Evolutionary conservation across 2,888 invertebrate genomes (phyloP), one percentile per base, ranked within the genome.

Genomic region (Aphrophora alni): DNA sequence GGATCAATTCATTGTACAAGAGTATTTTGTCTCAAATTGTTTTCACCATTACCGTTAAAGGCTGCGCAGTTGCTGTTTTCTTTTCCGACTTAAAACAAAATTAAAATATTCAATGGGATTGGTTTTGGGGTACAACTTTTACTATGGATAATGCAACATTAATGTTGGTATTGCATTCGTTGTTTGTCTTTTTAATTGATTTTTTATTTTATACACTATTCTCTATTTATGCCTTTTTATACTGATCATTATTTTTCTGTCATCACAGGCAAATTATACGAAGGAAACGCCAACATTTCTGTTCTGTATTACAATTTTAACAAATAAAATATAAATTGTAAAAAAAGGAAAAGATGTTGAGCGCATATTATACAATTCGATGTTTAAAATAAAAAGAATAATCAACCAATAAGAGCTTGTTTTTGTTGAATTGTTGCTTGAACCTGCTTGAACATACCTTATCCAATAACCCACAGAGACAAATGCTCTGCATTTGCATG

Each of bases 91-190:
- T 8, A 44, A 44, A 44, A 7, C 3, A 44, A 44, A 44, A 14
- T 44, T 14, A 14, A 17, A 14, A 14, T 44, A 44, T 14, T 8
- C 3, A 44, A 4, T 10, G 44, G 44, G 44, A 14, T 44, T 10
- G 44, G 10, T 44, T 44, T 17, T 44, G 3, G 44, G 44, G 44
- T 4, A 12, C 44, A 44, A 44, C 44, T 10, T 44, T 44, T 44
- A 44, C 44, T 44, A 44, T 17, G 33, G 33, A 44, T 44, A 14
- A 44, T 44, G 44, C 44, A 14, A 44, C 44, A 44, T 14, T 8
- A 44, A 72, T 78, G 78, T 78, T 59, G 26, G 72, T 17, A 70
- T 38, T 77, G 21, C 71, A 38, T 70, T 44, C 25, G 4, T 70
- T 70, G 21, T 70, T 77, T 77, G 71, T 71, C 38, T 77, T 24